phyloP scores from a whole-genome alignment of 2,113 vertebrate genomes.

The Anoplopoma fimbria region DNA sequence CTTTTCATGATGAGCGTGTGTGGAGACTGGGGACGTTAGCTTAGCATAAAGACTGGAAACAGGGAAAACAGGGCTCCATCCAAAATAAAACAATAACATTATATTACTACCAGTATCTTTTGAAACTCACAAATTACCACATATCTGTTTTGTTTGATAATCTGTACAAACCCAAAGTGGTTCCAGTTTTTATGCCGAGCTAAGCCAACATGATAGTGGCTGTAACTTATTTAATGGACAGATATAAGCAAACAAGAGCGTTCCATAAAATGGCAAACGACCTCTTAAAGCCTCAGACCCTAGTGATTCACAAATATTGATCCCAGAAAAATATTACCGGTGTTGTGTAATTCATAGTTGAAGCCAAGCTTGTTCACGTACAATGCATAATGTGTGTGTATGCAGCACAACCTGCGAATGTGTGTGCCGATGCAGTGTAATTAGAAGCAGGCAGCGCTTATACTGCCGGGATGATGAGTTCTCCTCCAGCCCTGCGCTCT shows the following conservation, averaged over 20 bases:
- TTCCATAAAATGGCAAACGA: not conserved
- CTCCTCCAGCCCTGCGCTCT: constrained; percentile 48
- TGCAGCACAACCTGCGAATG: not conserved
- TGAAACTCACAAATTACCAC: not conserved
- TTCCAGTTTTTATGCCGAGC: too few relatives aligned
- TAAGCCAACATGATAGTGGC: not conserved
- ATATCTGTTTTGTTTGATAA: not conserved
- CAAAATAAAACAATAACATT: not conserved
- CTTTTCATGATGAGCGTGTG: not conserved
- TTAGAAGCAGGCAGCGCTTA: constrained; percentile 55
- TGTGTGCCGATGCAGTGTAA: constrained; percentile 54
- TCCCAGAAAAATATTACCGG: not conserved
- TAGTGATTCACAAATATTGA: constrained; percentile 1
- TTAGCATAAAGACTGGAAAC: not conserved
- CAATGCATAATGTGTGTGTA: not conserved
- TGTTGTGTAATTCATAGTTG: not conserved
- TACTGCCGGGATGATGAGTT: constrained; percentile 47
- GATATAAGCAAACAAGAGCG: not conserved
- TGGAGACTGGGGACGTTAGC: not conserved
- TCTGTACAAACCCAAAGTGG: not conserved
- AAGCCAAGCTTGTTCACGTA: not conserved
- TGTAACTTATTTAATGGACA: not conserved
- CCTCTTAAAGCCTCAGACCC: not conserved
- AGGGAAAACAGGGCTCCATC: not conserved
- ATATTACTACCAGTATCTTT: not conserved